phyloP scores from a whole-genome alignment of 1,140 invertebrate species.

The Medauroidea extradentata region DNA sequence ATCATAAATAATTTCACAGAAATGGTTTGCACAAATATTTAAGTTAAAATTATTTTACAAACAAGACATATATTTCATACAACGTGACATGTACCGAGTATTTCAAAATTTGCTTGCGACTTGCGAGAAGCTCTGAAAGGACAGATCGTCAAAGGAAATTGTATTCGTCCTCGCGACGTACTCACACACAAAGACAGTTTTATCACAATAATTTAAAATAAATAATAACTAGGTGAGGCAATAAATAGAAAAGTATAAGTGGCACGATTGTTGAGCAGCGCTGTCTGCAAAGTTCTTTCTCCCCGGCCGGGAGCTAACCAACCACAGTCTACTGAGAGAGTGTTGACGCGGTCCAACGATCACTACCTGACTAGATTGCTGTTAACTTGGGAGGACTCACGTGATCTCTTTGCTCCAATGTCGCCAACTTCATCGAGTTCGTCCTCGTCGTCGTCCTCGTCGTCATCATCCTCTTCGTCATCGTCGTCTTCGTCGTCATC shows the following conservation, averaged over 20 bases:
- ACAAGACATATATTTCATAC: background rate
- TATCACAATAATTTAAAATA: background rate
- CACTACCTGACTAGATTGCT: background rate
- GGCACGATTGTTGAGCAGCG: too few species aligned
- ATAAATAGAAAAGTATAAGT: background rate
- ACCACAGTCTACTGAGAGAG: too few species aligned
- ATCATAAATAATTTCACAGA: too few species aligned
- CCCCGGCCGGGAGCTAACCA: too few species aligned
- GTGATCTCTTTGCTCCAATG: conserved; percentile 62
- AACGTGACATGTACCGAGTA: conserved; percentile 14
- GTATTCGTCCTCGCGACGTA: background rate
- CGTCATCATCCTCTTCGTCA: conserved; percentile 66
- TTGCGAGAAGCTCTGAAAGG: too few species aligned
- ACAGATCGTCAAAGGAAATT: background rate
- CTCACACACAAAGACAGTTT: background rate
- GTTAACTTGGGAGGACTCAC: conserved; percentile 57
- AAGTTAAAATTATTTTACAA: too few species aligned
- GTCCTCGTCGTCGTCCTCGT: conserved; percentile 68
- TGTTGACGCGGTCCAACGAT: background rate
- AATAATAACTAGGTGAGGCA: background rate
- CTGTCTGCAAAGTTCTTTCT: too few species aligned
- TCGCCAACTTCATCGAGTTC: conserved; percentile 58
- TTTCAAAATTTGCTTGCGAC: too few species aligned
- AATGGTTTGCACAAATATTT: too few species aligned
- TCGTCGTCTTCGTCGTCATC: conserved; percentile 55